Conservation (phyloP, 2,113 vertebrate genomes). For the Elephas maximus region DNA sequence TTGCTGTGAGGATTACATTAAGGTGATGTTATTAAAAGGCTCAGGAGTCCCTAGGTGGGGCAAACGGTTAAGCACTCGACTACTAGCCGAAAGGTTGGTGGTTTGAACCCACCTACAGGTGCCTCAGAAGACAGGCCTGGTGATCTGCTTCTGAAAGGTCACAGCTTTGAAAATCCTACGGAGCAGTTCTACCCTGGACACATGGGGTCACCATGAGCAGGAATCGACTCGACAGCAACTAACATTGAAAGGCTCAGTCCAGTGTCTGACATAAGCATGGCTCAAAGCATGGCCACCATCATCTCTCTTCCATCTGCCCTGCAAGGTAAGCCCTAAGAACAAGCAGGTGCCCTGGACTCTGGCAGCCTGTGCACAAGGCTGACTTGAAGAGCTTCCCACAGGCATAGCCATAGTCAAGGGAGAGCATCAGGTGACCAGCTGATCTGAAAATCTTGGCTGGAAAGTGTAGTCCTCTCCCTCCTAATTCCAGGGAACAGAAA, state of each 20-base stretch:
- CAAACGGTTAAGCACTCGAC: no score
- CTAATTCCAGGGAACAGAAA: conserved; percentile 79
- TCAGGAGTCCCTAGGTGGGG: not conserved
- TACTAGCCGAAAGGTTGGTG: no score
- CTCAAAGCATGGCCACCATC: not conserved
- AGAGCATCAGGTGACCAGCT: not conserved
- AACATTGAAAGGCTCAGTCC: not conserved
- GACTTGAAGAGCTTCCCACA: not conserved
- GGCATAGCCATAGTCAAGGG: not conserved
- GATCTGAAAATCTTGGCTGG: not conserved
- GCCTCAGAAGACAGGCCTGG: no score
- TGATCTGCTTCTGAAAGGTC: no score
- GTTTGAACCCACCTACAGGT: no score
- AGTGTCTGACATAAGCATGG: not conserved
- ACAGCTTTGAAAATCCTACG: no score
- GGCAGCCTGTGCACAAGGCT: not conserved
- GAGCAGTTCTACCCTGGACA: no score
- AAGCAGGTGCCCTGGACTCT: not conserved
- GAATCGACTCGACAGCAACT: not conserved
- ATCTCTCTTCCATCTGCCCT: not conserved
- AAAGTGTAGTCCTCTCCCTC: not conserved
- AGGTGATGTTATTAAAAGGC: not conserved
- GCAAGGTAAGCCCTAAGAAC: not conserved
- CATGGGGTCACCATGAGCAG: no score
- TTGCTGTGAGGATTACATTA: not conserved